phyloP scores from a whole-genome alignment of 2,888 invertebrate species.

The Amblyjoppa proteus region DNA sequence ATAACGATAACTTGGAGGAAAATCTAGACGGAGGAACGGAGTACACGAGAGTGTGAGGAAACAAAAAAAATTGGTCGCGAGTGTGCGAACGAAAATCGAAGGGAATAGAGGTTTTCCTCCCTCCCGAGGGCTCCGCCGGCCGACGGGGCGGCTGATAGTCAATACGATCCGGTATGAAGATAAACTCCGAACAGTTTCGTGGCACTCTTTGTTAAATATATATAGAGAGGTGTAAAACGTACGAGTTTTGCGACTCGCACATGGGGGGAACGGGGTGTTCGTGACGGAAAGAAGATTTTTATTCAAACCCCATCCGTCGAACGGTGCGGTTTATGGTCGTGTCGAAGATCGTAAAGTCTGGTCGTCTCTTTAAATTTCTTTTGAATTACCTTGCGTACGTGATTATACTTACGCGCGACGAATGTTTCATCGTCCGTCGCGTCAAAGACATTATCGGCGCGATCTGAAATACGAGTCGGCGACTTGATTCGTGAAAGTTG shows the following conservation, averaged over 20 bases:
- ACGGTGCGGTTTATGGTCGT: slow-evolving; percentile 66
- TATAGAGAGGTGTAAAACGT: slow-evolving; percentile 63
- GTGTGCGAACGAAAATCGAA: slow-evolving; percentile 72
- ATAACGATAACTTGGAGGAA: slow-evolving; percentile 58
- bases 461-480: background rate
- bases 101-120: slow-evolving; percentile 57
- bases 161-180: slow-evolving; percentile 74
- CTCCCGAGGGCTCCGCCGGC: slow-evolving; percentile 31
- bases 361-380: slow-evolving; percentile 62
- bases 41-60: slow-evolving; percentile 33
- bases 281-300: slow-evolving; percentile 57
- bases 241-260: slow-evolving; percentile 40
- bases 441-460: background rate
- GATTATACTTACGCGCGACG: slow-evolving; percentile 12
- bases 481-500: slow-evolving; percentile 13
- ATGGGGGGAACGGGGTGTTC: slow-evolving; percentile 25
- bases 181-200: slow-evolving; percentile 74
- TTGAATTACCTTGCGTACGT: slow-evolving; percentile 62
- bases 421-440: slow-evolving; percentile 29
- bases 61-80: slow-evolving; percentile 46
- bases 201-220: slow-evolving; percentile 69
- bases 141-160: slow-evolving; percentile 68
- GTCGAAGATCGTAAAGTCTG: slow-evolving; percentile 64
- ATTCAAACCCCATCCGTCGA: slow-evolving; percentile 65
- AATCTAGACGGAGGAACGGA: slow-evolving; percentile 49